Base-by-base conservation (phyloP, 2,113 vertebrate species). In the Oplegnathus fasciatus region DNA sequence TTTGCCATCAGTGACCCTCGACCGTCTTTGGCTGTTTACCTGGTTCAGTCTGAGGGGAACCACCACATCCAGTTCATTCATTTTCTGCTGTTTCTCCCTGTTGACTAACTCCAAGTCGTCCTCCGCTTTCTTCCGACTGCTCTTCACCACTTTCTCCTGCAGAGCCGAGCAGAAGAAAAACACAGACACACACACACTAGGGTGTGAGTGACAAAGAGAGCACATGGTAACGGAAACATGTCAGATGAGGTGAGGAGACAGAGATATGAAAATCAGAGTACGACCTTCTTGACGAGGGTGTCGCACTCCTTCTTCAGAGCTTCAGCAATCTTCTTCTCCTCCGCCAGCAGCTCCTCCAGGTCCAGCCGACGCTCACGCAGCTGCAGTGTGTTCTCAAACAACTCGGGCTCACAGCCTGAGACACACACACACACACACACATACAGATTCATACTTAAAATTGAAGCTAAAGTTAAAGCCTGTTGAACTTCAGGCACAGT, bases 41-140 rank as follows among this genome's bases (percentile, higher is more conserved):
- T 99, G 98, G 74, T 97, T 96, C n/a, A 98, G 94, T 83, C 96
- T 96, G 66, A 99, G 92, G 20, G 97, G 97, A 32, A 99, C 95
- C 58, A 94, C 97, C 52, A 98, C 96, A 46, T 97, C 91, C 6
- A 99, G 89, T 14, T 98, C 96, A 20, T 99, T 98, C 24, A 98
- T 84, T 70, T 88, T 96, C 92, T 96, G 96, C 92, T 97, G 97
- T 74, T 98, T 98, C 93, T 98, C 97, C 80, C 96, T 93, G 74
- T 97, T 96, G 74, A 98, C 95, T 22, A 96, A 91, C 86, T 99
- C 97, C 81, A 99, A 85, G 15, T 96, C 95, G 1, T 70, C 92
- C 77, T 97, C 95, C 1, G 94, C 94, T 0, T 80, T 85, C 6
- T 93, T 92, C 57, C 97, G 93, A 48, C 75, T 96, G 61, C 22